Evolutionary conservation across 2,888 invertebrate species (phyloP), one percentile per base, ranked within the genome.

Genomic region (Lithophane leautieri): DNA sequence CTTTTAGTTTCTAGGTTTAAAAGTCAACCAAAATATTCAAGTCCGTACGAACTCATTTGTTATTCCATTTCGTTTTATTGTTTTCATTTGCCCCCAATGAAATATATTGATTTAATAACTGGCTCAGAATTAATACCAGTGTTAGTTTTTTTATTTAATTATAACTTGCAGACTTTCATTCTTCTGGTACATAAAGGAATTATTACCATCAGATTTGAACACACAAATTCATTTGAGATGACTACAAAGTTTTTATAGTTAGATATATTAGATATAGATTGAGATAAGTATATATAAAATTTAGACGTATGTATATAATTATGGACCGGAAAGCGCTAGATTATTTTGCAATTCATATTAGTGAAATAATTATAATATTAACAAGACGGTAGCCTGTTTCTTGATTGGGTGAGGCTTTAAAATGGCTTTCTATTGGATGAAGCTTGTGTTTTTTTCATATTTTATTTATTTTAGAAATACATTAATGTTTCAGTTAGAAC

Each of bases 271-370:
- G 4, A 4, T 34, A 62, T 69, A 71, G 52, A 81, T 76, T 80
- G 47, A 82, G 75, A 82, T 87, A 84, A 75, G 80, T 80, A 84
- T 85, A 83, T 85, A 83, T 86, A 82, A 88, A 87, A 88, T 86
- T 86, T 73, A 81, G 83, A 83, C 70, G 78, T 85, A 62, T 83
- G 87, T 82, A 73, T 83, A 89, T 90, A 90, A 92, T 93, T 91
- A 91, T 83, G 73, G 84, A 86, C 89, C 90, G 93, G 92, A 94
- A 93, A 89, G 75, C 89, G 79, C 75, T 87, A 82, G 83, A 89
- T 89, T 88, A 90, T 91, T 91, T 90, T 82, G 91, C 90, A 91
- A 91, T 91, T 89, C 86, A 88, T 86, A 91, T 90, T 89, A 87
- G 85, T 85, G 85, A 90, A 89, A 86, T 86, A 83, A 87, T 89